Evolutionary conservation across 2,113 vertebrate species (phyloP).

Genomic region (Dicaeum eximium): DNA sequence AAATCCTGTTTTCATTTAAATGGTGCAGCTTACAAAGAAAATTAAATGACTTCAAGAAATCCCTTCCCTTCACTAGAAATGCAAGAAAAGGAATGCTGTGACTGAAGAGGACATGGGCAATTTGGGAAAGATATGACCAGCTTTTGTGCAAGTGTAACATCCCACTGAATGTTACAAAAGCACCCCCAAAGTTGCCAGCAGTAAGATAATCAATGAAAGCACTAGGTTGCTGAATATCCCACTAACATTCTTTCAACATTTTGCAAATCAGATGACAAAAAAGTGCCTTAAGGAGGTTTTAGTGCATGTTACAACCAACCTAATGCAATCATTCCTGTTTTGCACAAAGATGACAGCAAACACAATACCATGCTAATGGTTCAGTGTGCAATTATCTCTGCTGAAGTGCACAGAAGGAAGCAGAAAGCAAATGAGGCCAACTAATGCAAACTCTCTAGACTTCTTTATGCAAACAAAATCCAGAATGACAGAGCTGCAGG

Average conservation of each 20-base stretch:
- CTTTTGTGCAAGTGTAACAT: background rate
- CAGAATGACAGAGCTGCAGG: constrained; percentile 62
- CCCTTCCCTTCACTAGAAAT: background rate
- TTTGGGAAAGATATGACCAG: background rate
- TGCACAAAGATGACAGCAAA: constrained; percentile 24
- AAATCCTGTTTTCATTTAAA: background rate
- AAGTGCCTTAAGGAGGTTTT: background rate
- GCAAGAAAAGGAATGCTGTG: background rate
- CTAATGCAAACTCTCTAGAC: constrained; percentile 1
- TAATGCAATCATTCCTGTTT: constrained; percentile 29
- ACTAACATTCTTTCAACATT: background rate
- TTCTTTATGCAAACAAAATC: constrained; percentile 47
- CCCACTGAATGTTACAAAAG: background rate
- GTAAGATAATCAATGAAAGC: background rate
- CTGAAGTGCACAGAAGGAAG: constrained; percentile 41
- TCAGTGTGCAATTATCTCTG: constrained; percentile 23
- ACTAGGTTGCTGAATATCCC: background rate
- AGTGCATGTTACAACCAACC: background rate
- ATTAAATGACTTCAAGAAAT: background rate
- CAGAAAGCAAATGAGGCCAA: constrained; percentile 56
- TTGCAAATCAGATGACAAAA: background rate
- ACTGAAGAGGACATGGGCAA: background rate
- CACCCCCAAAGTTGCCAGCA: background rate
- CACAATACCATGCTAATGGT: constrained; percentile 7
- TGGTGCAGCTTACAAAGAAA: background rate